phyloP scores from a whole-genome alignment of 1,140 invertebrate species.

The Neodiprion pinetum region DNA sequence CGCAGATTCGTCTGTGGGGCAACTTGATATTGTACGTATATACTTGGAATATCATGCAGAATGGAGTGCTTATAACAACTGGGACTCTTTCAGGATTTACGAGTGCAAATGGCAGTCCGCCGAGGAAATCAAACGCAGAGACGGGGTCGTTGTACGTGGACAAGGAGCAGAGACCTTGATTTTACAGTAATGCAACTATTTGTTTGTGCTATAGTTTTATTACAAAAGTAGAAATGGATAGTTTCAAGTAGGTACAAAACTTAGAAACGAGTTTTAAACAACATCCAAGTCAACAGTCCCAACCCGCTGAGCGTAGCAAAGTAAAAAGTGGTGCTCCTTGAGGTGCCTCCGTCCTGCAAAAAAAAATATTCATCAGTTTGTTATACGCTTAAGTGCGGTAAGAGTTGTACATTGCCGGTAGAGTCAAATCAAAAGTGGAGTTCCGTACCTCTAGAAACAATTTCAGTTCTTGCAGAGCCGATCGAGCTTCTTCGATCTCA shows the following conservation, averaged over 20 bases:
- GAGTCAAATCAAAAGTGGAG: no score
- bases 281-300: not conserved
- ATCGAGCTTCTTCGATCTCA: slow-evolving; percentile 30
- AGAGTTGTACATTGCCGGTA: no score
- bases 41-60: slow-evolving; percentile 10
- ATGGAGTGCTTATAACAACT: slow-evolving; percentile 15
- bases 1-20: slow-evolving; percentile 73
- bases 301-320: not conserved
- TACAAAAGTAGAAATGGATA: not conserved
- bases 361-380: not conserved
- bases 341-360: not conserved
- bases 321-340: not conserved
- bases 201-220: slow-evolving; percentile 12
- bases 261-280: not conserved
- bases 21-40: slow-evolving; percentile 64
- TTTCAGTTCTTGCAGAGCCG: not conserved
- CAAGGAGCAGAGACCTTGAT: slow-evolving; percentile 62
- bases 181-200: slow-evolving; percentile 45
- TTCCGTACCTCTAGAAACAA: not conserved
- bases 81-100: slow-evolving; percentile 52
- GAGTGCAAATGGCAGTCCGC: slow-evolving; percentile 55
- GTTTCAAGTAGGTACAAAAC: not conserved
- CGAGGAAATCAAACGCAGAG: slow-evolving; percentile 52
- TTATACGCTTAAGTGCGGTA: no score
- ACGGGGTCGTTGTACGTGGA: slow-evolving; percentile 56